Percentiles rank a stretch among this genome's conserved stretches.
Evolutionary conservation across 2,113 vertebrate species (phyloP).

Genomic region (Haemorhous mexicanus): DNA sequence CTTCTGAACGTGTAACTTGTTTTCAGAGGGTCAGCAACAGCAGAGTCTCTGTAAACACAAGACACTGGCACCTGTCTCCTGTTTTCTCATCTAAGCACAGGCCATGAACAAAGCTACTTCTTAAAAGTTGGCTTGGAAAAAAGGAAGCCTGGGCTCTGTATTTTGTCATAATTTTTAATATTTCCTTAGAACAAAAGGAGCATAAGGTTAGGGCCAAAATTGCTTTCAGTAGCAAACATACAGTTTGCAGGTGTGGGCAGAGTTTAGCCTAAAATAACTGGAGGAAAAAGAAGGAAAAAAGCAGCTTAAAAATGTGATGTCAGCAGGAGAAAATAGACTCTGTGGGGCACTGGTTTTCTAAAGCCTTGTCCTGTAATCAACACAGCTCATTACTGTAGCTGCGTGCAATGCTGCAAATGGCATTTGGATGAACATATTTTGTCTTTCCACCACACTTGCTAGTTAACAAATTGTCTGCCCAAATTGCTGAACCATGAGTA

Average conservation of each 20-base stretch:
- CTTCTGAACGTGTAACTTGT: background rate
- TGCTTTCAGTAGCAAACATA: background rate
- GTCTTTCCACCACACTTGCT: background rate
- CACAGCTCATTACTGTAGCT: conserved; percentile 25
- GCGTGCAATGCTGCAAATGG: background rate
- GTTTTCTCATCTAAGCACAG: background rate
- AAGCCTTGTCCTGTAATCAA: conserved; percentile 36
- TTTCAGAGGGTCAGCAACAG: background rate
- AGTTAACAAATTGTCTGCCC: background rate
- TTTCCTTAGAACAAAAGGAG: background rate
- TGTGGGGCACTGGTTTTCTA: conserved; percentile 12
- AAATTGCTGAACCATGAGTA: background rate
- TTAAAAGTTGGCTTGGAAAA: background rate
- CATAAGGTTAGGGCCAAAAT: background rate
- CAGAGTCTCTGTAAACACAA: background rate
- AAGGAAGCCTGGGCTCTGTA: background rate
- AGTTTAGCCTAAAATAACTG: conserved; percentile 24
- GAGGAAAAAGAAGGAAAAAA: background rate
- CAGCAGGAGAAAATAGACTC: conserved; percentile 42
- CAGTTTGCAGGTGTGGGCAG: conserved; percentile 23
- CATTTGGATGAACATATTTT: background rate
- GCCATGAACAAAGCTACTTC: background rate
- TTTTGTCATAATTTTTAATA: background rate
- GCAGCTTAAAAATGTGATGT: conserved; percentile 2
- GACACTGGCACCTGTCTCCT: background rate